Conservation (phyloP, 1,140 invertebrate genomes). For the Diabrotica virgifera region DNA sequence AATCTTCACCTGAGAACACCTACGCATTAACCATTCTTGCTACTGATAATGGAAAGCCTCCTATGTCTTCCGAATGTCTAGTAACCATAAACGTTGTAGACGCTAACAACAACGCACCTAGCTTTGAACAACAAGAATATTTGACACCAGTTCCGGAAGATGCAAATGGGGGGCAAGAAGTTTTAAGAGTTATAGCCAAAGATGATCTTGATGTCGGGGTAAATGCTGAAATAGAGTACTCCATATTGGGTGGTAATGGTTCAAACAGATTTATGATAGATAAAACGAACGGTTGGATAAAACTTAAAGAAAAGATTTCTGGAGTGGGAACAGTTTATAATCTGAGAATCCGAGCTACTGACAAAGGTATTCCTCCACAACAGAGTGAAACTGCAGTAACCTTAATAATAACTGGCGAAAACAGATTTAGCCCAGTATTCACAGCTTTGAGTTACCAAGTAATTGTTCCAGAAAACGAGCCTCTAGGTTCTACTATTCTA, state of each 20-base stretch:
- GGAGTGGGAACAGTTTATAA: conserved; percentile 61
- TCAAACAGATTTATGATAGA: conserved; percentile 76
- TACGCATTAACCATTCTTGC: conserved; percentile 83
- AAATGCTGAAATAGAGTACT: conserved; percentile 85
- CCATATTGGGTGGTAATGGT: conserved; percentile 73
- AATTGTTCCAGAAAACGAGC: conserved; percentile 87
- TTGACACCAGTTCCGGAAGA: conserved; percentile 80
- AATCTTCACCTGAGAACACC: conserved; percentile 81
- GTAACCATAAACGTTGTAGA: conserved; percentile 87
- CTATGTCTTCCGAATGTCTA: conserved; percentile 78
- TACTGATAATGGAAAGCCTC: conserved; percentile 90
- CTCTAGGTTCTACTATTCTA: conserved; percentile 78
- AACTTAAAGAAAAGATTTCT: conserved; percentile 61
- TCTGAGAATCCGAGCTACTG: conserved; percentile 71
- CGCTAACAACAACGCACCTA: conserved; percentile 85
- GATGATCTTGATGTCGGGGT: conserved; percentile 79
- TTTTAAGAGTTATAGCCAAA: conserved; percentile 70
- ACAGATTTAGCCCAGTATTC: conserved; percentile 76
- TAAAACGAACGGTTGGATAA: conserved; percentile 73
- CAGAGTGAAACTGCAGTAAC: conserved; percentile 69
- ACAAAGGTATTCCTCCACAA: conserved; percentile 83
- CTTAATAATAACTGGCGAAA: conserved; percentile 83
- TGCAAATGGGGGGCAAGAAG: conserved; percentile 64
- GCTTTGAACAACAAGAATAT: conserved; percentile 71
- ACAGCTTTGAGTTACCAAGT: conserved; percentile 82